Evolutionary conservation across 2,113 vertebrate species (phyloP), one percentile per base, ranked within the genome.

Genomic region (Scartelaos histophorus): DNA sequence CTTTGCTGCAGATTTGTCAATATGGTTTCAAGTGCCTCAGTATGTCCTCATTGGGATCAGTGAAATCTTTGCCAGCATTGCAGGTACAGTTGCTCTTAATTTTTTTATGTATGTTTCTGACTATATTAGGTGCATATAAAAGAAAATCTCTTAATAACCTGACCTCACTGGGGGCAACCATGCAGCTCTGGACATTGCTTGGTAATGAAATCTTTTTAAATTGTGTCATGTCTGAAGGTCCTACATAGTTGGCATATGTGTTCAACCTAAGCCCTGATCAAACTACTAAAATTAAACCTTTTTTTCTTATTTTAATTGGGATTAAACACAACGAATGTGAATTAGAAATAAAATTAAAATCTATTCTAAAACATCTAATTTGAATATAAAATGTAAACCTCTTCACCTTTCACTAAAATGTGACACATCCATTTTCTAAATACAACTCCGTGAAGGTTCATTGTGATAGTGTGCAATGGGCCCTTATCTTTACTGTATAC

Each of bases 11-110:
- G 93, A 98, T 86, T 66, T 99, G 86, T 90, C 96, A 5, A 93
- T 99, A 75, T 99, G 97, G 97, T 99, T 97, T 97, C 98, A 99
- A 90, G 80, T 99, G 10, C 98, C 98, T n/a, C 98, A 99, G 1
- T 99, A 99, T 2, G 92, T 99, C 85, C 94, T 99, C 60, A 99
- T 99, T 34, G 98, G 97, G 66, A 90, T 99, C 92, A 99, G 98
- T 43, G 98, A 99, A 85, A 94, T 99, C 85, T 98, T 99, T 75
- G 97, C 98, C 71, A 99, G 98, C 88, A 99, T 99, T 78, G 95
- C 97, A 91, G 97, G 98, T 98, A 87, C 80, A 92, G 75, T 84
- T 25, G 62, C 4, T 68, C 84, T 45, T 2, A 84, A n/a, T 53
- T 5, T 47, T 47, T 47, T 47, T n/a, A 45, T 79, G 67, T 67